Conservation (phyloP, 2,888 invertebrate species). For the Entomobrya multifasciata region DNA sequence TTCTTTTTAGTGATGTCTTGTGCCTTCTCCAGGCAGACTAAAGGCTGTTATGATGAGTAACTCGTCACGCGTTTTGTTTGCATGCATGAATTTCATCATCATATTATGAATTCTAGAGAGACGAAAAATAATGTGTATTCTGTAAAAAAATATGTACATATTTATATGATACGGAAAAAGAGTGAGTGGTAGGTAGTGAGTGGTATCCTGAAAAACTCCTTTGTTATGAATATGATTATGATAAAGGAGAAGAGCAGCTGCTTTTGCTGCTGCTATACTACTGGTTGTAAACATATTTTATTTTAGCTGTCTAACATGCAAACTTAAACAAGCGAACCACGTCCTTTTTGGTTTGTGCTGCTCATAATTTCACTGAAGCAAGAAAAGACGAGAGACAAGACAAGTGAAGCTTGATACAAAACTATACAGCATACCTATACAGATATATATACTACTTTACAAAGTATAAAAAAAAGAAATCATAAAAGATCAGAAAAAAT, state of each 20-base stretch:
- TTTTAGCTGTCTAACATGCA: not conserved
- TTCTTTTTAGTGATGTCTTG: slow-evolving; percentile 7
- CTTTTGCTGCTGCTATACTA: slow-evolving; percentile 6
- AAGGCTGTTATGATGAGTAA: not conserved
- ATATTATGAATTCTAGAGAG: slow-evolving; percentile 37
- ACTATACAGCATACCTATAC: too few species aligned
- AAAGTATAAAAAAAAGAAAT: slow-evolving; percentile 26
- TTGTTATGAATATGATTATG: slow-evolving; percentile 7
- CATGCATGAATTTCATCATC: slow-evolving; percentile 60
- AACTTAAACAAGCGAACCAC: not conserved
- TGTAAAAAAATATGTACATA: not conserved
- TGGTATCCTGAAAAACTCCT: not conserved
- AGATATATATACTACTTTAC: too few species aligned
- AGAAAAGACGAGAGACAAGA: not conserved
- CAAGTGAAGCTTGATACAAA: too few species aligned
- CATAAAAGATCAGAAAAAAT: not conserved
- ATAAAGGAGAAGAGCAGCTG: slow-evolving; percentile 55
- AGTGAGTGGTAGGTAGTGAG: too few species aligned
- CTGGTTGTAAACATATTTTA: too few species aligned
- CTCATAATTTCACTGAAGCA: slow-evolving; percentile 17
- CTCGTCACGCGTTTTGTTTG: slow-evolving; percentile 50
- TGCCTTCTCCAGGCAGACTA: not conserved
- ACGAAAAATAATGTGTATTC: not conserved
- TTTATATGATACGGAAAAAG: slow-evolving; percentile 27
- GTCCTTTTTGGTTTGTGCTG: not conserved